Evolutionary conservation across 2,888 invertebrate species (phyloP), one percentile per base, ranked within the genome.

Genomic region (Sycophila texana): DNA sequence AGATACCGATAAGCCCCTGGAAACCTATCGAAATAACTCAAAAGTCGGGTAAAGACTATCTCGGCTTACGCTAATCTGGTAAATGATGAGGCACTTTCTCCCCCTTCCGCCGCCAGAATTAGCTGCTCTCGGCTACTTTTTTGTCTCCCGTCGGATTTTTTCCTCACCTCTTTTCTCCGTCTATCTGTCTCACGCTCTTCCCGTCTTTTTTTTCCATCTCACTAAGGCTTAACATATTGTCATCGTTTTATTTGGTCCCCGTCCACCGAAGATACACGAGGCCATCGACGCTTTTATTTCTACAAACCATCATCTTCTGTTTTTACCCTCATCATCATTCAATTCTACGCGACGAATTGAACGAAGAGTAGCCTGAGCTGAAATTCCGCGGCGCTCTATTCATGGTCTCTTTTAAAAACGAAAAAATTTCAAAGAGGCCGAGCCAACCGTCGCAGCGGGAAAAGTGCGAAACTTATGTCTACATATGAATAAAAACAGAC

Each of bases 61-160:
- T 76, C 72, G 66, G 81, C 81, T 81, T 81, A 74, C 70, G 71
- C 66, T 81, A 81, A 81, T 81, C 81, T 81, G 76, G 74, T 81
- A 81, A 81, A 81, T 81, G 79, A 81, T 79, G 81, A 79, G 74
- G n/a, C 57, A 22, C 58, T 73, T 55, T 61, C 63, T 71, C 10
- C 78, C 53, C 78, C 53, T 22, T 51, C 55, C 16, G 39, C 55
- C 39, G 58, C 57, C 63, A 39, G 39, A 39, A 39, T 39, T 39
- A 39, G 14, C 14, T 53, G 26, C 49, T 58, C 51, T 22, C 5
- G 39, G 39, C 7, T 39, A 39, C 39, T 39, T 47, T 16, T 53
- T 26, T 60, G 10, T 20, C 47, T 61, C n/a, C 39, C 39, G 39
- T 39, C 10, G 39, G 10, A 7, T 39, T 39, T 39, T 39, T 39